These are phyloP conservation scores for Hyperoplus immaculatus DNA, from an alignment of 2,797 vertebrate genomes.

Conservation along the genomic window DNA sequence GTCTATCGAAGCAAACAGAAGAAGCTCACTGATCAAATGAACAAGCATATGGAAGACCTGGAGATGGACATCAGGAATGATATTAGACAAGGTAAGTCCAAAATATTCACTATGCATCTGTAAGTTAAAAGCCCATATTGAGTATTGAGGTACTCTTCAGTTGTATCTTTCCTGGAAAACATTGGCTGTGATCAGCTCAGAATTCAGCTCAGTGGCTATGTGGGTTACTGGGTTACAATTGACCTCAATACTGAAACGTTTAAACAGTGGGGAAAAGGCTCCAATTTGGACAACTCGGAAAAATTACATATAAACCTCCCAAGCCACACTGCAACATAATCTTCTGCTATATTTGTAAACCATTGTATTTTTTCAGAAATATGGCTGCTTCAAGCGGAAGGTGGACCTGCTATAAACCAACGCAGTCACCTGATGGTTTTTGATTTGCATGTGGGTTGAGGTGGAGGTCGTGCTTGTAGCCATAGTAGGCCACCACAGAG, in stretches of 20 bases:
- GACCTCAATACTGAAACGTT: neutral
- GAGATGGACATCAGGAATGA: conserved; percentile 93
- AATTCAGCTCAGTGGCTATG: neutral
- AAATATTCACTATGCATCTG: neutral
- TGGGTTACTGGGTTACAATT: neutral
- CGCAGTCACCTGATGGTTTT: too few species aligned
- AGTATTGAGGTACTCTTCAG: neutral
- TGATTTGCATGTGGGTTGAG: too few species aligned
- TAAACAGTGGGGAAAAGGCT: neutral
- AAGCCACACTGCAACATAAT: too few species aligned
- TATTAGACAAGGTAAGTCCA: conserved; percentile 91
- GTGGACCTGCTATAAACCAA: too few species aligned
- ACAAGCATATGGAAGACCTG: conserved; percentile 88
- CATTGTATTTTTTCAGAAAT: too few species aligned
- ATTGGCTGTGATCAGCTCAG: neutral
- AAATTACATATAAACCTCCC: too few species aligned
- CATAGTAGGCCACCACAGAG: too few species aligned
- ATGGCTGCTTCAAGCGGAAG: too few species aligned
- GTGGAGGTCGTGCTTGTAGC: too few species aligned
- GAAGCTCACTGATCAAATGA: conserved; percentile 88
- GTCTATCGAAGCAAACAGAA: conserved; percentile 88
- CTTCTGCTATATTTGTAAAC: too few species aligned
- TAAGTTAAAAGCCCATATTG: neutral
- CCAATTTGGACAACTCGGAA: too few species aligned
- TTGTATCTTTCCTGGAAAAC: neutral